Conservation (phyloP, 2,113 vertebrate genomes). For the Danionella cerebrum region DNA sequence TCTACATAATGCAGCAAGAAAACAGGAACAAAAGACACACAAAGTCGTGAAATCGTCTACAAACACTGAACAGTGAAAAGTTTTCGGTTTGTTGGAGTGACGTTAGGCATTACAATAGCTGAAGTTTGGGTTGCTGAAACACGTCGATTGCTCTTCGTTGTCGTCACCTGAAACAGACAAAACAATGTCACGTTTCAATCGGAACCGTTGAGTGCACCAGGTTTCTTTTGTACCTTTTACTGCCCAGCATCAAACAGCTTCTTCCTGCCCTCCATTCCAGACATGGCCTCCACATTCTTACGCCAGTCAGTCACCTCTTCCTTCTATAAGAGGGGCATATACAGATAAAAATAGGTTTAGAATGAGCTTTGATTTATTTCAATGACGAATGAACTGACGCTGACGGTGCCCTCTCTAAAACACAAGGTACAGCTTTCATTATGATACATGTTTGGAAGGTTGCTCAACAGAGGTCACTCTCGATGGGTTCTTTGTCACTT, state of each 20-base stretch:
- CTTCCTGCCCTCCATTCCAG: constrained; percentile 61
- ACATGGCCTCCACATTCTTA: constrained; percentile 61
- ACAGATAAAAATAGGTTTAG: background rate
- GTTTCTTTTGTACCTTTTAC: constrained; percentile 3
- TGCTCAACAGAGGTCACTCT: too few species aligned
- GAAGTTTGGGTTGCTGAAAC: background rate
- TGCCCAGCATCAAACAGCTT: constrained; percentile 52
- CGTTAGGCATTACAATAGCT: background rate
- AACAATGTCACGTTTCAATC: background rate
- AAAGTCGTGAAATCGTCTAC: background rate
- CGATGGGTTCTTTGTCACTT: too few species aligned
- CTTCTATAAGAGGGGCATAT: constrained; percentile 27
- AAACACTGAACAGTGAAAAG: background rate
- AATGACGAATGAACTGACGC: background rate
- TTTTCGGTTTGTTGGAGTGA: background rate
- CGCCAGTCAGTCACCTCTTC: constrained; percentile 59
- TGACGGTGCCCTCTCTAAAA: too few species aligned
- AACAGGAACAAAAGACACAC: background rate
- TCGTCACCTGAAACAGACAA: background rate
- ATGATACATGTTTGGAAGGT: too few species aligned
- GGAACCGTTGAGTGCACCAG: background rate
- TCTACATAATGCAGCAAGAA: background rate
- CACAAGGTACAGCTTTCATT: too few species aligned
- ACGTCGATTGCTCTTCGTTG: background rate
- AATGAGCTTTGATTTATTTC: background rate